A percentile compares a stretch with the other conserved stretches of the same genome.
Evolutionary conservation across 2,888 invertebrate species (phyloP).

Genomic region (Ceriagrion tenellum): DNA sequence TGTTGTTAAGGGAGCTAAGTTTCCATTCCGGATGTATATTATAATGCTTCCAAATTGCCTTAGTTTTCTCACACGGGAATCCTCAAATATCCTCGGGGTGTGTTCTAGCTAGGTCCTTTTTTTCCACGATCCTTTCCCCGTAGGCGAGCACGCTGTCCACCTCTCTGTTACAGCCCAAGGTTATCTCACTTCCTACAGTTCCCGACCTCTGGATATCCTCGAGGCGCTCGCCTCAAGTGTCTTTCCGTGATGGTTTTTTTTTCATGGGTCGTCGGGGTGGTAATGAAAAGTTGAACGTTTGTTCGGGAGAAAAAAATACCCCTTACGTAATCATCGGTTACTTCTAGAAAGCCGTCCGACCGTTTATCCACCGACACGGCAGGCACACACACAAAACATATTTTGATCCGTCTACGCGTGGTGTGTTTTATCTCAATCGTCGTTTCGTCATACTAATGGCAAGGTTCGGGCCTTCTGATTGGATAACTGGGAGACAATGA

Average conservation of each 20-base stretch:
- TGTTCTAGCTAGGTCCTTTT: not conserved
- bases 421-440: constrained; percentile 28
- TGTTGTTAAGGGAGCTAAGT: constrained; percentile 59
- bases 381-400: not conserved
- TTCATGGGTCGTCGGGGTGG: not conserved
- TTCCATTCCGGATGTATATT: constrained; percentile 60
- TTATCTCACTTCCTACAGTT: not conserved
- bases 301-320: not conserved
- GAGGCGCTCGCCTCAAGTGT: not conserved
- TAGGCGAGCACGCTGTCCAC: constrained; percentile 24
- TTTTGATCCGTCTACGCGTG: constrained; percentile 21
- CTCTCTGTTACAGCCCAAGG: constrained; percentile 11
- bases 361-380: constrained; percentile 4
- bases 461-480: not conserved
- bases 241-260: not conserved
- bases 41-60: constrained; percentile 61
- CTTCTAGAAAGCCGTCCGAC: constrained; percentile 8
- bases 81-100: constrained; percentile 55
- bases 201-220: not conserved
- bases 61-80: constrained; percentile 55
- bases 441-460: constrained; percentile 1
- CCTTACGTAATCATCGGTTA: constrained; percentile 46
- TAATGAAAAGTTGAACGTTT: constrained; percentile 22
- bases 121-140: not conserved
- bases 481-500: constrained; percentile 17